Percentiles rank a stretch among this genome's conserved stretches.
Conservation (phyloP, 2,888 invertebrate genomes). For the Nineta flava region DNA sequence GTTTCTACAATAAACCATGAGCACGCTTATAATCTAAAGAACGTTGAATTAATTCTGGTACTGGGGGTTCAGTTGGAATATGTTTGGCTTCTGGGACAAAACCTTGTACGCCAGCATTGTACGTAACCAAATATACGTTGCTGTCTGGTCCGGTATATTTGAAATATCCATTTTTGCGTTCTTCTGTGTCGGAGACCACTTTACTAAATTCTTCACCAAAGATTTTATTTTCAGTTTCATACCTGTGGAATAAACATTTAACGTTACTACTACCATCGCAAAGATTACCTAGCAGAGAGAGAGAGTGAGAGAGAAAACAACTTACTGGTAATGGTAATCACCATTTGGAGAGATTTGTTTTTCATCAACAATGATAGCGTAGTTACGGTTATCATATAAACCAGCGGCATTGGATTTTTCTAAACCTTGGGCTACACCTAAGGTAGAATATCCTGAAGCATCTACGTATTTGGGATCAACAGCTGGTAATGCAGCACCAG, state of each 20-base stretch:
- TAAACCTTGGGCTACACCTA: conserved; percentile 14
- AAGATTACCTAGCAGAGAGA: background rate
- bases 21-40: conserved; percentile 15
- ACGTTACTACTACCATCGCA: background rate
- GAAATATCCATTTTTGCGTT: conserved; percentile 2
- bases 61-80: conserved; percentile 36
- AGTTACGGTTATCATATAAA: conserved; percentile 27
- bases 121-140: conserved; percentile 37
- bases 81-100: conserved; percentile 49
- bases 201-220: conserved; percentile 40
- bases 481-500: conserved; percentile 11
- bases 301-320: conserved; percentile 6
- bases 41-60: conserved; percentile 20
- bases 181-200: conserved; percentile 21
- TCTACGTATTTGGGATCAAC: conserved; percentile 16
- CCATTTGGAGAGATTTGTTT: conserved; percentile 32
- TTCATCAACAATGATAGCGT: conserved; percentile 30
- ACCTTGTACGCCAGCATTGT: conserved; percentile 44
- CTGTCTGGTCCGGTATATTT: conserved; percentile 35
- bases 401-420: conserved; percentile 15
- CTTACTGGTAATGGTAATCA: conserved; percentile 38
- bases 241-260: conserved; percentile 24
- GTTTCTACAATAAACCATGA: conserved; percentile 11
- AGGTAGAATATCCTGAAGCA: conserved; percentile 16
- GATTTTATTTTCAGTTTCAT: conserved; percentile 46